Percentiles rank a stretch among this genome's conserved stretches.
phyloP scores from a whole-genome alignment of 1,140 invertebrate genomes.

The Pteromalus puparum region DNA sequence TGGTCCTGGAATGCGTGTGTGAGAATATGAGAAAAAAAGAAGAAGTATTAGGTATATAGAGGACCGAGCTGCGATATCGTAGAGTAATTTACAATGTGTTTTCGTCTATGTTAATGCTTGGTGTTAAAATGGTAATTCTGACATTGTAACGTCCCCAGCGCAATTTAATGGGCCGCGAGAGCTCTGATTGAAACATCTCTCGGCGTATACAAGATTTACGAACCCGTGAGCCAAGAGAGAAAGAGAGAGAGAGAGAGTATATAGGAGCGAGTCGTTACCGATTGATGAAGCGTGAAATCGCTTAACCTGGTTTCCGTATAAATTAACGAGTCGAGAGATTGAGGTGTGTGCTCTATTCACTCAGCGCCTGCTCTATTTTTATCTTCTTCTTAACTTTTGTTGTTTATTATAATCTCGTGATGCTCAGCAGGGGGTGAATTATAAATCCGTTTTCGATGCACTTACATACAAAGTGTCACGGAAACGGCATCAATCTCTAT shows the following conservation, averaged over 20 bases:
- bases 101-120: constrained; percentile 1
- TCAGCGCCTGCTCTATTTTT: constrained; percentile 11
- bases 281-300: constrained; percentile 38
- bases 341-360: background rate
- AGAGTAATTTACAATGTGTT: background rate
- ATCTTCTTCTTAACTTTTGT: constrained; percentile 39
- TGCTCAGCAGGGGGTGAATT: background rate
- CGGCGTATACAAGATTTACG: constrained; percentile 20
- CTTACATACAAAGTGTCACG: constrained; percentile 15
- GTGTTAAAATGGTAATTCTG: constrained; percentile 31
- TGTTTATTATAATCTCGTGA: background rate
- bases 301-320: constrained; percentile 33
- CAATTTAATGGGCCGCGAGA: constrained; percentile 1
- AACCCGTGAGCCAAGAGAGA: background rate
- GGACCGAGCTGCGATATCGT: too few relatives aligned
- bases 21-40: too few relatives aligned
- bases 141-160: constrained; percentile 20
- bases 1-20: background rate
- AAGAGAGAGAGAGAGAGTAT: constrained; percentile 9
- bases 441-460: too few relatives aligned
- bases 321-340: constrained; percentile 10
- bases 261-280: background rate
- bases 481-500: constrained; percentile 36
- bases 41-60: too few relatives aligned
- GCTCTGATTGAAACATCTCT: constrained; percentile 42